Evolutionary conservation across 2,888 invertebrate genomes (phyloP).

Genomic region (Melipona beecheii): DNA sequence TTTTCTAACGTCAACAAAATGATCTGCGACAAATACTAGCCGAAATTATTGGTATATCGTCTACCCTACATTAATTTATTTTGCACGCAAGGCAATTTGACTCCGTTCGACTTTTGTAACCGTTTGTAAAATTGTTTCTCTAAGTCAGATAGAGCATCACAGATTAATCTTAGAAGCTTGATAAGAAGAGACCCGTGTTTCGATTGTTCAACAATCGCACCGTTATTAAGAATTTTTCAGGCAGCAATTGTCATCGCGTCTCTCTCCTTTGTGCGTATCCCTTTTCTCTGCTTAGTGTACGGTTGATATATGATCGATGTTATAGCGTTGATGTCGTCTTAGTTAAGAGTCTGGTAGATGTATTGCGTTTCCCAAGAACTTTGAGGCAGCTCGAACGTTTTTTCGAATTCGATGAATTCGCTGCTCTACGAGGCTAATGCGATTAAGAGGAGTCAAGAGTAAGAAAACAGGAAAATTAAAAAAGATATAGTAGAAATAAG

Average conservation of each 20-base stretch:
- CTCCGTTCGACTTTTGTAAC: neutral
- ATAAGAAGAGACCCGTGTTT: neutral
- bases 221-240: conserved; percentile 8
- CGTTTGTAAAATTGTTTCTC: neutral
- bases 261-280: neutral
- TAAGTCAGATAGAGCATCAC: neutral
- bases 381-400: conserved; percentile 11
- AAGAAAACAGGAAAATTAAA: neutral
- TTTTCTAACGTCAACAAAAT: neutral
- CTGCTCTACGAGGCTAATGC: neutral
- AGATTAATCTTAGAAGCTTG: neutral
- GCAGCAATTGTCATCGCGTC: neutral
- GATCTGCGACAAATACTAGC: neutral
- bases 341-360: conserved; percentile 20
- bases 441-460: neutral
- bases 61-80: neutral
- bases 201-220: neutral
- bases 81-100: neutral
- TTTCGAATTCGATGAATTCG: conserved; percentile 21
- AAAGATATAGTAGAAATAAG: neutral
- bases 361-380: conserved; percentile 24
- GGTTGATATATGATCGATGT: conserved; percentile 17
- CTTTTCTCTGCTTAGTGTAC: conserved; percentile 23
- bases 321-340: conserved; percentile 26
- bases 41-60: neutral